Conservation (phyloP, 2,113 vertebrate genomes). For the Picathartes gymnocephalus region DNA sequence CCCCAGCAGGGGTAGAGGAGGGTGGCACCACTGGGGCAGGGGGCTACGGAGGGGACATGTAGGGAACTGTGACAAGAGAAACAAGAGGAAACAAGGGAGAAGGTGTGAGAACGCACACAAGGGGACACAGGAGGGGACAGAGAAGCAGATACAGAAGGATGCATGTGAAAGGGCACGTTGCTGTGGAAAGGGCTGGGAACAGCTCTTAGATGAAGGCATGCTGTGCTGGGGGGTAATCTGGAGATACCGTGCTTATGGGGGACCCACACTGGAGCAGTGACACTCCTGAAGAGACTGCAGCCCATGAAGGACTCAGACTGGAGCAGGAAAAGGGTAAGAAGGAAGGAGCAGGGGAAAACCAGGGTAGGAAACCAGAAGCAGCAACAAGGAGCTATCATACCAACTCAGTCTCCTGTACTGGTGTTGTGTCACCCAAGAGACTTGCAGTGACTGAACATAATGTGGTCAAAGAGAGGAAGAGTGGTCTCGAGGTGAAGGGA, state of each 20-base stretch:
- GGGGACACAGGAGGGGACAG: background rate
- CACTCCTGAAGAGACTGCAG: background rate
- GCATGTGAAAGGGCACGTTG: background rate
- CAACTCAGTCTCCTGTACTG: background rate
- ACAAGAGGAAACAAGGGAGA: background rate
- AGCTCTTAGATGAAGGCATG: background rate
- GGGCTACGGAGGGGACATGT: fast-evolving
- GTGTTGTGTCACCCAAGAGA: background rate
- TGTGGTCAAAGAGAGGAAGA: background rate
- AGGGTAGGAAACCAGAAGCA: background rate
- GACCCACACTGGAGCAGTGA: background rate
- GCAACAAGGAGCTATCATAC: background rate
- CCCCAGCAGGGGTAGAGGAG: background rate
- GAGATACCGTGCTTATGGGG: background rate
- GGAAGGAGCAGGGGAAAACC: background rate
- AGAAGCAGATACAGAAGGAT: background rate
- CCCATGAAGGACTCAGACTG: background rate
- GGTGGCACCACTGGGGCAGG: background rate
- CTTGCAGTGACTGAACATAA: fast-evolving
- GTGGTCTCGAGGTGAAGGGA: fast-evolving
- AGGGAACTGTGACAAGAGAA: background rate
- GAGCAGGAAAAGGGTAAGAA: background rate
- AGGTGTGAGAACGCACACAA: fast-evolving
- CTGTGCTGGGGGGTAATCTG: background rate
- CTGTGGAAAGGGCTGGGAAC: background rate